Evolutionary conservation across 2,797 vertebrate genomes (phyloP), one percentile per base, ranked within the genome.

Genomic region (Lepus townsendii): DNA sequence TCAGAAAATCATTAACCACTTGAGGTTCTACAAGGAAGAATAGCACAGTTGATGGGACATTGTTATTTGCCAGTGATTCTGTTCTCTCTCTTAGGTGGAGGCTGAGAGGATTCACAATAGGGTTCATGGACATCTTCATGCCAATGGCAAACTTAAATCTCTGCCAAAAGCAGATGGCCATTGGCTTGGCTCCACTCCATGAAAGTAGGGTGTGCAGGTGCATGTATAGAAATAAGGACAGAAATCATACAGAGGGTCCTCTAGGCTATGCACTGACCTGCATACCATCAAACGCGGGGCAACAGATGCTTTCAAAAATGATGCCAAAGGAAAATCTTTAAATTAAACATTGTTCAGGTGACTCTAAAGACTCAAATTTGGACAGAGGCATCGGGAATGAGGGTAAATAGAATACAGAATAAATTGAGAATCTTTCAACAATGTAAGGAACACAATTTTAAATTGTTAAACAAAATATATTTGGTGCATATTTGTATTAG

Each of bases 291-390:
- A 92, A 96, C 73, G 88, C 32, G 82, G 78, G 52, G 60, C 69
- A 98, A 96, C 73, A 97, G 93, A 88, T 96, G 87, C 94, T 97
- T 97, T 75, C 60, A 92, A 93, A 97, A 96, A 95, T 32, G 68
- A 92, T 73, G 82, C 96, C 75, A 94, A 96, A 90, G n/a, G 50
- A 96, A 93, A 72, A 88, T 91, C 85, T 92, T 98, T 97, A 96
- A 96, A 94, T 90, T 95, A 89, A 97, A 27, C 94, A 96, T 78
- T 87, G 32, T 72, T 93, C 30, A 95, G 62, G 62, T 80, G 82
- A 96, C 95, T 97, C 87, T 95, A 95, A 62, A 97, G 94, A 96
- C 92, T 88, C 26, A 92, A 95, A 94, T 88, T 27, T 94, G 66
- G 47, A 73, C 95, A 96, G 27, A 97, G 80, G 50, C 38, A 90